Evolutionary conservation across 2,888 invertebrate species (phyloP), one percentile per base, ranked within the genome.

Genomic region (Geophilus truncorum): DNA sequence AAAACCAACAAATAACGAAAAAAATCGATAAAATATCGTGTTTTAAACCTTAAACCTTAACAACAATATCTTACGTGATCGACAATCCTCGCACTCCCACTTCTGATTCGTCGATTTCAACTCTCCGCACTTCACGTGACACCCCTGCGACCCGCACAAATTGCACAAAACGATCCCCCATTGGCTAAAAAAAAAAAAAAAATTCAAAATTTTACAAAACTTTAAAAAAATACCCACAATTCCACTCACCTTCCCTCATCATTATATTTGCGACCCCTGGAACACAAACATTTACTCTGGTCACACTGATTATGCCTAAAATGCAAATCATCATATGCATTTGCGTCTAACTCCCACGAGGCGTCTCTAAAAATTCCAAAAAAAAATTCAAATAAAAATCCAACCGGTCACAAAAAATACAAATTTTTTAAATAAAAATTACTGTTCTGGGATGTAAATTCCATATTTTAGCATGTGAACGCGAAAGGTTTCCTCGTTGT

Each of bases 341-440:
- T 90, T 1, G 93, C 92, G 82, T 90, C 92, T 12, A 90, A 85
- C 85, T 95, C 95, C 95, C 95, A 95, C 0, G 93, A 90, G 0
- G 95, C 95, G 86, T 95, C 95, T 84, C 93, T 93, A 36, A 78
- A n/a, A n/a, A n/a, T n/a, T n/a, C n/a, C n/a, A n/a, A n/a, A n/a
- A n/a, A n/a, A n/a, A n/a, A n/a, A n/a, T n/a, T n/a, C n/a, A n/a
- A n/a, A n/a, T n/a, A n/a, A n/a, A n/a, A n/a, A n/a, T n/a, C n/a
- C n/a, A n/a, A n/a, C n/a, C n/a, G n/a, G n/a, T n/a, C n/a, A n/a
- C n/a, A n/a, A n/a, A n/a, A n/a, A n/a, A n/a, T n/a, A 34, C 75
- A 51, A 80, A 79, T 78, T 45, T 34, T 21, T 82, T 81, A 75
- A 77, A 81, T 12, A 83, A 83, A 81, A 75, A 90, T 89, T 85